phyloP scores from a whole-genome alignment of 2,888 invertebrate genomes.

The Clistopyga incitator region DNA sequence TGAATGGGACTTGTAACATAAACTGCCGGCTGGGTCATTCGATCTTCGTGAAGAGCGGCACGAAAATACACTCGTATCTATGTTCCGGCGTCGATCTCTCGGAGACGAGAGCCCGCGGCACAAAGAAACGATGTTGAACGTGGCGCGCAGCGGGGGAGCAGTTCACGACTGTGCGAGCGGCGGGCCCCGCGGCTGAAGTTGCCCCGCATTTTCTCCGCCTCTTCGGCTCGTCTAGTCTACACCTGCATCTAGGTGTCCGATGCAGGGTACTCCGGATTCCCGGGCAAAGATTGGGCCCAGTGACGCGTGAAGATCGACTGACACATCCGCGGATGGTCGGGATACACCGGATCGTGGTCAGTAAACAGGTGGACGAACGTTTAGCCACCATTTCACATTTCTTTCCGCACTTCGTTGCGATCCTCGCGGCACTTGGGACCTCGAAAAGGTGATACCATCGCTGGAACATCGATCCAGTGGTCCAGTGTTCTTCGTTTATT shows the following conservation, averaged over 20 bases:
- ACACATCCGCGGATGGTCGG: background rate
- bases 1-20: constrained; percentile 16
- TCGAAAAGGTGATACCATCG: background rate
- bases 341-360: constrained; percentile 8
- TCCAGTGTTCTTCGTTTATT: background rate
- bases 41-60: constrained; percentile 29
- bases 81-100: constrained; percentile 17
- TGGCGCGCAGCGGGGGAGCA: constrained; percentile 29
- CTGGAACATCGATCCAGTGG: background rate
- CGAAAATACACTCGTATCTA: constrained; percentile 30
- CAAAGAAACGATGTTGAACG: constrained; percentile 20
- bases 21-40: constrained; percentile 32
- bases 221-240: constrained; percentile 10
- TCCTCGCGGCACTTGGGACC: background rate
- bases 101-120: constrained; percentile 11
- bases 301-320: constrained; percentile 16
- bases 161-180: constrained; percentile 15
- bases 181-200: constrained; percentile 3
- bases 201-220: constrained; percentile 9
- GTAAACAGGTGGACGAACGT: background rate
- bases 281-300: constrained; percentile 13
- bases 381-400: background rate
- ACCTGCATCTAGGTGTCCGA: constrained; percentile 45
- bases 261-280: constrained; percentile 18
- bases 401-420: background rate